Conservation (phyloP, 2,888 invertebrate genomes). For the Scrobipalpa costella region DNA sequence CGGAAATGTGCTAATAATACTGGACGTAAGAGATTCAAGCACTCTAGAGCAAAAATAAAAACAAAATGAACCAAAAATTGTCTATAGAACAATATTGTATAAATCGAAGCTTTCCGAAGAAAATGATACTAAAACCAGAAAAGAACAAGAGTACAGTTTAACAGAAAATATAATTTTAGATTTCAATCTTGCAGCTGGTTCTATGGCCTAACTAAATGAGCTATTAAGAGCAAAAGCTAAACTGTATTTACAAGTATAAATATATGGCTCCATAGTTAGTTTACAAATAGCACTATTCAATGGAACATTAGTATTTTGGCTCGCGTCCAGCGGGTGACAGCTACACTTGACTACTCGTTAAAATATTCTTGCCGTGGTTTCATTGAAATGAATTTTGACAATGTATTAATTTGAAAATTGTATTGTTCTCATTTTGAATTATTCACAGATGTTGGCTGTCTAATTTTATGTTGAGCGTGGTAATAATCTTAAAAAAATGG, state of each 20-base stretch:
- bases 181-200: conserved; percentile 33
- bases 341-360: conserved; percentile 56
- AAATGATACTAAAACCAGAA: too few relatives aligned
- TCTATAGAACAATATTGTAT: too few relatives aligned
- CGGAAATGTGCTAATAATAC: background rate
- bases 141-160: too few relatives aligned
- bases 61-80: too few relatives aligned
- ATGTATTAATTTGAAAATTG: conserved; percentile 23
- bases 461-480: too few relatives aligned
- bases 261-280: conserved; percentile 38
- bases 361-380: conserved; percentile 20
- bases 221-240: conserved; percentile 55
- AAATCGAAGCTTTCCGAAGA: too few relatives aligned
- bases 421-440: conserved; percentile 6
- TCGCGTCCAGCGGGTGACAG: conserved; percentile 59
- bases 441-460: background rate
- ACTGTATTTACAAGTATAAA: conserved; percentile 19
- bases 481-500: too few relatives aligned
- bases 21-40: background rate
- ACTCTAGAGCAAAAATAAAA: too few relatives aligned
- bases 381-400: conserved; percentile 22
- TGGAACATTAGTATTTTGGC: conserved; percentile 78
- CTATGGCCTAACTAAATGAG: conserved; percentile 56
- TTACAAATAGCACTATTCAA: conserved; percentile 77
- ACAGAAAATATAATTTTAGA: too few relatives aligned